A percentile compares a stretch with the other conserved stretches of the same genome.
phyloP scores from a whole-genome alignment of 2,113 vertebrate species.

The Neodontobutis hainanensis region DNA sequence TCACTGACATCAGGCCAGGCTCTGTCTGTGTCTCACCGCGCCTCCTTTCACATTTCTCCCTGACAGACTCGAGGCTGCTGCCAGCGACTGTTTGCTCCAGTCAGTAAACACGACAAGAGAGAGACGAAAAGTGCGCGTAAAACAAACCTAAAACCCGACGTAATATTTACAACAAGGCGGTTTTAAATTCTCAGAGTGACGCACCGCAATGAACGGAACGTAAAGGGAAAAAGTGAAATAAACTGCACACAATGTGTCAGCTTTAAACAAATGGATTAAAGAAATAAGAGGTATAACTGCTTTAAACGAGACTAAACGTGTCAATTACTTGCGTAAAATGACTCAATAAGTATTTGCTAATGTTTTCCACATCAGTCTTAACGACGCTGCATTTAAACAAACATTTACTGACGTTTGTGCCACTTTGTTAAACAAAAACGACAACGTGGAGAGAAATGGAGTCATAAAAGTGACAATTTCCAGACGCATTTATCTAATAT shows the following conservation, averaged over 20 bases:
- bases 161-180: neutral
- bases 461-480: too few relatives aligned
- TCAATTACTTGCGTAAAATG: neutral
- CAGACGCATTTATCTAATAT: too few relatives aligned
- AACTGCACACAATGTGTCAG: neutral
- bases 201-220: neutral
- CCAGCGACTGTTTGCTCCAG: slow-evolving; percentile 8
- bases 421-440: neutral
- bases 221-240: neutral
- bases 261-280: neutral
- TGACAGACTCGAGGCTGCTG: neutral
- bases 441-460: neutral
- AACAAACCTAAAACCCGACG: neutral
- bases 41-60: slow-evolving; percentile 46
- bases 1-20: slow-evolving; percentile 59
- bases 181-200: neutral
- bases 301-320: neutral
- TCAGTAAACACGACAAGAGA: slow-evolving; percentile 3
- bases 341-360: neutral
- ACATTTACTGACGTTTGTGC: neutral
- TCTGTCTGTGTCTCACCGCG: slow-evolving; percentile 51
- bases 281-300: neutral
- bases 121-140: neutral
- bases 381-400: neutral
- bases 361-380: neutral